phyloP scores from a whole-genome alignment of 2,113 vertebrate species.

The Ceuthmochares aereus region DNA sequence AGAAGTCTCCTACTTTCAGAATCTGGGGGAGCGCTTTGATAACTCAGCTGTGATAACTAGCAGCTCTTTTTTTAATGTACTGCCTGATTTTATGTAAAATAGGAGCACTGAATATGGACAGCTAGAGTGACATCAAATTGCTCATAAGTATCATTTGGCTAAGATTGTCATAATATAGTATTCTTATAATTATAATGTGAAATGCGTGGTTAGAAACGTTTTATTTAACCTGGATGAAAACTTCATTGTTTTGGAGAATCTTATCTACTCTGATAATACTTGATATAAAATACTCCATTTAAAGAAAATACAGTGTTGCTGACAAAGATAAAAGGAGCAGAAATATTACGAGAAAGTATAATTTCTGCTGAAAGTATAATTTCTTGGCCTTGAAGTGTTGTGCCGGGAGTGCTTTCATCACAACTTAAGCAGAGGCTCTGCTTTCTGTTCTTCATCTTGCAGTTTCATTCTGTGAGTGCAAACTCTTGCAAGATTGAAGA shows the following conservation, averaged over 20 bases:
- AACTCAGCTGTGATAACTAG: not conserved
- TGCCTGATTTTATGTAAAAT: not conserved
- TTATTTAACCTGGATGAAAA: not conserved
- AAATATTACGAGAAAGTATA: not conserved
- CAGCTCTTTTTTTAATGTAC: not conserved
- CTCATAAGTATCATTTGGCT: not conserved
- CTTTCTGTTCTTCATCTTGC: not conserved
- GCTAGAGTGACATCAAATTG: not conserved
- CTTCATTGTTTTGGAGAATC: not conserved
- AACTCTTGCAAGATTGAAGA: not conserved
- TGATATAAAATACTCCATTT: not conserved
- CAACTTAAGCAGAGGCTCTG: not conserved
- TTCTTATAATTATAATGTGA: not conserved
- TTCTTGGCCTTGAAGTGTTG: not conserved
- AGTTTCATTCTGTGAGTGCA: not conserved
- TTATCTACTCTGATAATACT: not conserved
- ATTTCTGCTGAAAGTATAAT: not conserved
- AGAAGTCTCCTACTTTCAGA: not conserved
- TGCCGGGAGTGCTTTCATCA: not conserved
- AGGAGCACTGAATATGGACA: not conserved
- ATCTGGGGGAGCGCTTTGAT: not conserved
- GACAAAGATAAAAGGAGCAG: not conserved
- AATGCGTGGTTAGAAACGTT: not conserved
- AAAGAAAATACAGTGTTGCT: not conserved
- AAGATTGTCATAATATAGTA: not conserved